These are phyloP conservation scores for Sebastolobus altivelis DNA, from an alignment of 2,797 vertebrate species.

Conservation along the genomic window DNA sequence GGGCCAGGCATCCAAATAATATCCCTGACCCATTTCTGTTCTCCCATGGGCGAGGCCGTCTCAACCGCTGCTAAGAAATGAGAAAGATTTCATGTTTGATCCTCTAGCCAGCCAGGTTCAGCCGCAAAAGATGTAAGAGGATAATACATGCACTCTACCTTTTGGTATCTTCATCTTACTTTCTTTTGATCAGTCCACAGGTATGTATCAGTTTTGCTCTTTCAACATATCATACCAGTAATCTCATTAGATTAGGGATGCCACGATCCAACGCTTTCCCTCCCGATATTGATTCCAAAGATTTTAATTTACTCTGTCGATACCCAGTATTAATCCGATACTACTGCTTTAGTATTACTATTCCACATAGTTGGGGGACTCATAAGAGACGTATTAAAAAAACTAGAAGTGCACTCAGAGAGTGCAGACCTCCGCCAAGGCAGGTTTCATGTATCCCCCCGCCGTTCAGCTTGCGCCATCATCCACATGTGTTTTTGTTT, in stretches of 20 bases:
- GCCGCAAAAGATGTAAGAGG: constrained; percentile 9
- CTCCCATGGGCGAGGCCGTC: constrained; percentile 27
- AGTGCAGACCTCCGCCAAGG: too few species aligned
- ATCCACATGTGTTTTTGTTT: too few species aligned
- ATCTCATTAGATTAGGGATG: background rate
- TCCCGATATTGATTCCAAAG: background rate
- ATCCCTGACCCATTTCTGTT: constrained; percentile 71
- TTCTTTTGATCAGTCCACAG: constrained; percentile 7
- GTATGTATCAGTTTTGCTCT: background rate
- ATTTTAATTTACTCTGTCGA: background rate
- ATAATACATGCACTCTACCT: background rate
- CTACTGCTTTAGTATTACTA: background rate
- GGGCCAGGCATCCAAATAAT: constrained; percentile 62
- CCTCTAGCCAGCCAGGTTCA: constrained; percentile 26
- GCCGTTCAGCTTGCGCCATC: too few species aligned
- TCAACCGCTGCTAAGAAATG: constrained; percentile 41
- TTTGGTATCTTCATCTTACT: background rate
- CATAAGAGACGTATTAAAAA: background rate
- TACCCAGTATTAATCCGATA: background rate
- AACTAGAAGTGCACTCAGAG: background rate
- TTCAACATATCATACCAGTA: background rate
- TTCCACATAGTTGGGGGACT: background rate
- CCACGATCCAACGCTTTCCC: background rate
- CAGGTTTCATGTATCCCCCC: too few species aligned
- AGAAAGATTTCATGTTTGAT: constrained; percentile 39